Evolutionary conservation across 2,888 invertebrate species (phyloP).

Genomic region (Callimorpha dominula): DNA sequence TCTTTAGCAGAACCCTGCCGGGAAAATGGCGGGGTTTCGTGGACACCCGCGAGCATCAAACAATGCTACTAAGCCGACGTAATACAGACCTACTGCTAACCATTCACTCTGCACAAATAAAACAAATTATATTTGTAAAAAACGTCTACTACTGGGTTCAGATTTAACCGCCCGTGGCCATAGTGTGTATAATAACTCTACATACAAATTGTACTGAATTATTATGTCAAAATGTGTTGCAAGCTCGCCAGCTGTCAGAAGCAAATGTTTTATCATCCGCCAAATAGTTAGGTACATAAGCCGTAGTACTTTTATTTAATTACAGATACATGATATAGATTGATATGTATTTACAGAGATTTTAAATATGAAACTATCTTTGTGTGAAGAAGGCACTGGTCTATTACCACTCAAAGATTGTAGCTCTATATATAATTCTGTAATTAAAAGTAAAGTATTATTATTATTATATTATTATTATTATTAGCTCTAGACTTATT

Average conservation of each 20-base stretch:
- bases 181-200: slow-evolving; percentile 43
- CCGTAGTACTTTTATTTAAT: neutral
- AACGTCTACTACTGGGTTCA: slow-evolving; percentile 71
- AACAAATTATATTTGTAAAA: slow-evolving; percentile 84
- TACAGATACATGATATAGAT: neutral
- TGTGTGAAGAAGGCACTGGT: neutral
- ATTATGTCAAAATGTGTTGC: slow-evolving; percentile 36
- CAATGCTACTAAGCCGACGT: slow-evolving; percentile 70
- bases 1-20: slow-evolving; percentile 83
- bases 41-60: slow-evolving; percentile 80
- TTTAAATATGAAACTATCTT: no score
- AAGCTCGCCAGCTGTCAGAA: slow-evolving; percentile 18
- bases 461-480: no score
- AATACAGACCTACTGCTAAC: slow-evolving; percentile 69
- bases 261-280: neutral
- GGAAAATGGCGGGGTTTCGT: slow-evolving; percentile 81
- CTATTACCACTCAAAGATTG: neutral
- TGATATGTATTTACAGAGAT: neutral
- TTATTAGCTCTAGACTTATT: no score
- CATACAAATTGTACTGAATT: slow-evolving; percentile 43
- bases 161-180: slow-evolving; percentile 54
- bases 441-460: no score
- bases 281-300: neutral
- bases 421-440: no score
- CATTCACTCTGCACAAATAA: slow-evolving; percentile 84